Base-by-base conservation (phyloP, 2,888 invertebrate genomes). In the Troglohyphantes excavatus region DNA sequence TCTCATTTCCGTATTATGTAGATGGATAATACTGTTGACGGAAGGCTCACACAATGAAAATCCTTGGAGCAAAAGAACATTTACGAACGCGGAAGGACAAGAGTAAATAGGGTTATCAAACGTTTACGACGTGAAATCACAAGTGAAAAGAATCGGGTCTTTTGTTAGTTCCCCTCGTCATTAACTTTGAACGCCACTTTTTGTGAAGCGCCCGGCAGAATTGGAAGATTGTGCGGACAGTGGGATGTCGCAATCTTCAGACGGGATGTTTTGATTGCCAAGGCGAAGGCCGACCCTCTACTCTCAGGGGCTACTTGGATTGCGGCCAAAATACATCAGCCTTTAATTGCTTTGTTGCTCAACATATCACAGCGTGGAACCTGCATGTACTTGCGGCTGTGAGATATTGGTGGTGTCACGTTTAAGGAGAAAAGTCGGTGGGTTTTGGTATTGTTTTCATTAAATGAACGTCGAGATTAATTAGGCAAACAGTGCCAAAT, bases 231-330 rank as follows among this genome's bases (percentile, higher is more conserved):
- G n/a, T n/a, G n/a, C 5, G 53, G 39, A 39, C 39, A 39, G 7
- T 39, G 1, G 39, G 2, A 39, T 53, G 46, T 43, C 27, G 46
- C 46, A 72, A 23, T 46, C 23, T 13, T 39, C 46, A 23, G 17
- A 26, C 46, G 72, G 72, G 72, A 72, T 72, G 72, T 78, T 76
- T 78, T 63, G 76, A 63, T 63, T 43, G 63, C 39, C 76, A 78
- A 78, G 76, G 76, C 76, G 76, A 78, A 78, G 76, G 76, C 11
- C 65, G 39, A 61, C 27, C 61, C 26, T 13, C 19, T 39, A n/a
- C 13, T 17, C 17, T 17, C 53, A 53, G 17, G 53, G 13, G 17
- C 53, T 17, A 5, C 17, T n/a, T 53, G 53, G 53, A 46, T 33
- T 26, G 9, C 68, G 19, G 13, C 72, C 46, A 26, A 72, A 72